Conservation (phyloP, 1,140 invertebrate genomes). For the Lepidostoma basale region DNA sequence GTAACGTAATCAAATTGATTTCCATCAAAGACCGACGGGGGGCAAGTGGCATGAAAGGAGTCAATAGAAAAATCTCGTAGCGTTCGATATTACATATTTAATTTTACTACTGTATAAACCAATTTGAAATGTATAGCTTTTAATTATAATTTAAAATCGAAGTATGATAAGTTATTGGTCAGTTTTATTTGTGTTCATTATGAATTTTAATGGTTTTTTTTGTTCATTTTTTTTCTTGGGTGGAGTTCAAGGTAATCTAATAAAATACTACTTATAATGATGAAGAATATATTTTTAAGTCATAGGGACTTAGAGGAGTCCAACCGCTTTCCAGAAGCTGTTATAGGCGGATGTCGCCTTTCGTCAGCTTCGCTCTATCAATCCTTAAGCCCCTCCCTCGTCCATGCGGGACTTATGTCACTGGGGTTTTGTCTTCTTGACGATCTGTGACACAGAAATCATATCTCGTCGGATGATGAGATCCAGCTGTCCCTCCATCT, state of each 20-base stretch:
- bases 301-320: neutral
- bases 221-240: too few relatives aligned
- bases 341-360: neutral
- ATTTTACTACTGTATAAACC: slow-evolving; percentile 9
- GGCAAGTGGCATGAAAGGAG: neutral
- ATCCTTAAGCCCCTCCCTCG: too few relatives aligned
- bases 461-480: too few relatives aligned
- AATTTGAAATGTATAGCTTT: neutral
- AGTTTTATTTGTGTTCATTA: neutral
- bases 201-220: too few relatives aligned
- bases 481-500: too few relatives aligned
- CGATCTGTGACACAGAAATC: too few relatives aligned
- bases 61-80: neutral
- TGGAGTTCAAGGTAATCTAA: neutral
- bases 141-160: slow-evolving; percentile 15
- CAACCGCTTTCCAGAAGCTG: neutral
- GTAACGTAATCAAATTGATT: slow-evolving; percentile 21
- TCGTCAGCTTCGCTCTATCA: too few relatives aligned
- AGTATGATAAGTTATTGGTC: neutral
- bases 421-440: too few relatives aligned
- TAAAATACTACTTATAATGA: neutral
- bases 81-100: slow-evolving; percentile 14
- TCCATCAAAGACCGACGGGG: slow-evolving; percentile 9
- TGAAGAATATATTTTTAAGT: slow-evolving; percentile 6
- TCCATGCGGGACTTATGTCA: too few relatives aligned